Evolutionary conservation across 2,888 invertebrate species (phyloP).

Genomic region (Lasioglossum pauxillum): DNA sequence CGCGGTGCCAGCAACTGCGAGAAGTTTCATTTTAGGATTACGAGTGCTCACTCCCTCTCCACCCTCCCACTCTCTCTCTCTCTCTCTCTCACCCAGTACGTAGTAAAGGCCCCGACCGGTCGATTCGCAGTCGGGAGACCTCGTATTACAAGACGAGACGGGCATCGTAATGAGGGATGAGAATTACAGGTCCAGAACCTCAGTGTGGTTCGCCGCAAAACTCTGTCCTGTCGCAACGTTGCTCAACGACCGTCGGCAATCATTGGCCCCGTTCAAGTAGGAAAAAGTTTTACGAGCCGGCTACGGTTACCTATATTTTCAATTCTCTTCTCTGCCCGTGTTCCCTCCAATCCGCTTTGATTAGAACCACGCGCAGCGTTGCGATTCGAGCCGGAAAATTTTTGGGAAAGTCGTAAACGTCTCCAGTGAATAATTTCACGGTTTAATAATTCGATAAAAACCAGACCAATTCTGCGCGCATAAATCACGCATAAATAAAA

Average conservation of each 20-base stretch:
- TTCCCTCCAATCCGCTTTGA: not conserved
- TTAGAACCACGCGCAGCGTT: not conserved
- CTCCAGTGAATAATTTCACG: not conserved
- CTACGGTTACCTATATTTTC: constrained; percentile 7
- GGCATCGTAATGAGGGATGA: constrained; percentile 72
- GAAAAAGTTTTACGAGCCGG: constrained; percentile 4
- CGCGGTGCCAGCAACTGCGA: constrained; percentile 71
- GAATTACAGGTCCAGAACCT: constrained; percentile 62
- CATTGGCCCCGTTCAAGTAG: constrained; percentile 29
- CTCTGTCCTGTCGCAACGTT: constrained; percentile 39
- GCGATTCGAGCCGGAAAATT: not conserved
- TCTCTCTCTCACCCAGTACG: not conserved
- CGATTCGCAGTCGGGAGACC: constrained; percentile 61
- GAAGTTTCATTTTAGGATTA: constrained; percentile 79
- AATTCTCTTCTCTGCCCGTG: not conserved
- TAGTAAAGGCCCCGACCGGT: constrained; percentile 29
- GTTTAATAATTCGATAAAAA: not conserved
- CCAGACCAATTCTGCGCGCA: too few species aligned
- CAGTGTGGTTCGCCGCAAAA: constrained; percentile 43
- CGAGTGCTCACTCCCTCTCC: constrained; percentile 53
- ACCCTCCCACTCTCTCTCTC: not conserved
- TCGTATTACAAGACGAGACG: constrained; percentile 70
- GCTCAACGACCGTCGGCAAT: constrained; percentile 10
- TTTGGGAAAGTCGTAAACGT: not conserved
- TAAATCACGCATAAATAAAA: too few species aligned